These are phyloP conservation scores for Hofmannophila pseudospretella DNA, from an alignment of 2,888 invertebrate species.

Conservation along the genomic window DNA sequence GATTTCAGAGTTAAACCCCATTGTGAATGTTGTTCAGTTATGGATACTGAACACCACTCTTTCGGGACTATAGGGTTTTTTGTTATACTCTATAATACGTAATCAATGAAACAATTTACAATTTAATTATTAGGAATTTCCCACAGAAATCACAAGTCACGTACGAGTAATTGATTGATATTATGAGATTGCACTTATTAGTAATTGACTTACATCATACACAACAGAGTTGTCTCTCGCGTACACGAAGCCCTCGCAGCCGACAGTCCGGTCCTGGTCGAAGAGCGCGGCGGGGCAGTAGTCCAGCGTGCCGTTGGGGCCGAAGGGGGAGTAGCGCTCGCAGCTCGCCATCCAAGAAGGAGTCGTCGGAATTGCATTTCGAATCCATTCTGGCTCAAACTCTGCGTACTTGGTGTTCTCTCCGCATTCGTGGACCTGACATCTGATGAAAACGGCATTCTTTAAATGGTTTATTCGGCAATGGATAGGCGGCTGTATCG, in stretches of 20 bases:
- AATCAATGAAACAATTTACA: no score
- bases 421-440: slow-evolving; percentile 1
- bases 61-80: no score
- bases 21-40: no score
- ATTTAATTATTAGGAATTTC: no score
- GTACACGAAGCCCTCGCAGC: slow-evolving; percentile 49
- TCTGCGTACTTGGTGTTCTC: not conserved
- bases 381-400: slow-evolving; percentile 45
- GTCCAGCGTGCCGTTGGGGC: slow-evolving; percentile 34
- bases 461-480: no score
- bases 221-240: slow-evolving; percentile 53
- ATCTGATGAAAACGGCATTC: not conserved
- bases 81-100: no score
- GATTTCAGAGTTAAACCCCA: no score
- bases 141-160: no score
- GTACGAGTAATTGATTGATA: no score
- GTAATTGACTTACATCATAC: slow-evolving; percentile 60
- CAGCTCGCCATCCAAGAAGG: slow-evolving; percentile 58
- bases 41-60: no score
- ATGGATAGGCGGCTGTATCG: no score
- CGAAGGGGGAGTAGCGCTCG: slow-evolving; percentile 44
- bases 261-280: slow-evolving; percentile 18
- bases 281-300: slow-evolving; percentile 46
- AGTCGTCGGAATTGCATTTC: slow-evolving; percentile 47
- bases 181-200: no score